Percentiles rank a stretch among this genome's conserved stretches.
phyloP scores from a whole-genome alignment of 2,113 vertebrate genomes.

The Columba livia region DNA sequence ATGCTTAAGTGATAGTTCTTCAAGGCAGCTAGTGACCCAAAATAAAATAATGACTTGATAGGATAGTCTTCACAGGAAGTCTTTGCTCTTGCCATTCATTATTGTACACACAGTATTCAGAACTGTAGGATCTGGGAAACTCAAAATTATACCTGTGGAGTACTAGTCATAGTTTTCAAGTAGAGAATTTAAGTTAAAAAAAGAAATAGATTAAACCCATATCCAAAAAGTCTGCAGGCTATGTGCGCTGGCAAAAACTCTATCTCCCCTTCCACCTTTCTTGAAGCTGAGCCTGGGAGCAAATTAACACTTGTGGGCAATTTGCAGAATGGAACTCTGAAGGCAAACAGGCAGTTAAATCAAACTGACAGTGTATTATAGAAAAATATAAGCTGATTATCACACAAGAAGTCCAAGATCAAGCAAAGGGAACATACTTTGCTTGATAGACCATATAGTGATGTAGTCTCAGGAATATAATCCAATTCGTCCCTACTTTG shows the following conservation, averaged over 20 bases:
- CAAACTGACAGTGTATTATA: neutral
- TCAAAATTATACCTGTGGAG: neutral
- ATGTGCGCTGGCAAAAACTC: neutral
- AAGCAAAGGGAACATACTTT: neutral
- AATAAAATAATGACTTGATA: neutral
- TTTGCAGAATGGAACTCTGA: neutral
- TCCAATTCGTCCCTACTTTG: rapidly evolving
- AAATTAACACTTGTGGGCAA: neutral
- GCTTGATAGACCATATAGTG: neutral
- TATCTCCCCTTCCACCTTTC: neutral
- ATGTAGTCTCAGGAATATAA: neutral
- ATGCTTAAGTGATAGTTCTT: neutral
- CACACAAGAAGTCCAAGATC: neutral
- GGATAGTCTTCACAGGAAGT: neutral
- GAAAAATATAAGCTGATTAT: neutral
- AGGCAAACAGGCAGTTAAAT: neutral
- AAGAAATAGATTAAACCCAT: neutral
- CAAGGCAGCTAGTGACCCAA: neutral
- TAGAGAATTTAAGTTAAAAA: neutral
- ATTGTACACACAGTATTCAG: neutral
- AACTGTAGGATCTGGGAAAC: neutral
- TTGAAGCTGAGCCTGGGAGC: neutral
- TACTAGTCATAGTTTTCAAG: neutral
- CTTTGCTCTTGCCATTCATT: neutral
- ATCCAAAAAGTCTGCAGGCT: neutral